These are phyloP conservation scores for Prionace glauca DNA, from an alignment of 2,797 vertebrate species.

Conservation along the genomic window DNA sequence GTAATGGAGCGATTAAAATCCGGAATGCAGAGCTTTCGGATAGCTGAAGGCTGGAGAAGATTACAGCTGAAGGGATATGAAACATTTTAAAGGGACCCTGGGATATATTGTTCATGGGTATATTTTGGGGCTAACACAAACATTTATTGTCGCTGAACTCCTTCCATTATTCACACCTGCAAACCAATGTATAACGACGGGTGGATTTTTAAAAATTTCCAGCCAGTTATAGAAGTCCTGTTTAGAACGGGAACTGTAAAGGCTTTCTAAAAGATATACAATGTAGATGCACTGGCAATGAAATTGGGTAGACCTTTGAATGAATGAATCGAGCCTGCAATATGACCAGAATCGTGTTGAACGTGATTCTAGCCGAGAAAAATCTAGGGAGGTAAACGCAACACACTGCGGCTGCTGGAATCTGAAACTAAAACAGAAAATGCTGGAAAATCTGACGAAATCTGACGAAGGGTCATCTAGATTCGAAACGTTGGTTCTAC, in stretches of 20 bases:
- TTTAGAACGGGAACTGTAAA: background rate
- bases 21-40: too few species aligned
- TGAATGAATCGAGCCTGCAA: background rate
- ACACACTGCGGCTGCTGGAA: too few species aligned
- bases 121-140: background rate
- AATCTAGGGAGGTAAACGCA: background rate
- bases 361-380: background rate
- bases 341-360: background rate
- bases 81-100: background rate
- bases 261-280: background rate
- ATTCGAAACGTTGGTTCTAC: too few species aligned
- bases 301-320: background rate
- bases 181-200: background rate
- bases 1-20: background rate
- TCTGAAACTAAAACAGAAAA: too few species aligned
- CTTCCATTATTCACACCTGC: background rate
- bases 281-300: background rate
- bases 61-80: background rate
- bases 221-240: background rate
- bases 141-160: background rate
- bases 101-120: background rate
- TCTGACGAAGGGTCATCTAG: too few species aligned
- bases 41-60: background rate
- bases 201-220: background rate
- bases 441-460: too few species aligned